Percentiles rank a stretch among this genome's conserved stretches.
Conservation (phyloP, 2,888 invertebrate species). For the Melanotus villosus region DNA sequence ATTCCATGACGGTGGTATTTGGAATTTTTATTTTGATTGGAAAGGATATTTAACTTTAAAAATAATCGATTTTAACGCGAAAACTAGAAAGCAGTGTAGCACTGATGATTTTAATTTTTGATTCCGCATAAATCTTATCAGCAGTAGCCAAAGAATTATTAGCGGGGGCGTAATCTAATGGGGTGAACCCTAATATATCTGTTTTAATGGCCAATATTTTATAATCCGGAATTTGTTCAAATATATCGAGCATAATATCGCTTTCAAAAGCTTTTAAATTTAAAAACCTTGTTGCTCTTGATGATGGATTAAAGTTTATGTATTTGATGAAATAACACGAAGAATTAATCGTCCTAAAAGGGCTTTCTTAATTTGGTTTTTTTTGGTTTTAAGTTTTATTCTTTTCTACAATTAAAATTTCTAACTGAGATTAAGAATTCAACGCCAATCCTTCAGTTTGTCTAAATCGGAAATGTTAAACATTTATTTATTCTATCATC, state of each 20-base stretch:
- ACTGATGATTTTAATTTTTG: slow-evolving; percentile 20
- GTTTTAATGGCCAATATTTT: slow-evolving; percentile 27
- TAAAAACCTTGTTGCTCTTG: neutral
- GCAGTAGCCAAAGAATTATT: slow-evolving; percentile 31
- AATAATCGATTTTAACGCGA: too few species aligned
- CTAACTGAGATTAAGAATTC: too few species aligned
- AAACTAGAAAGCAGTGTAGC: too few species aligned
- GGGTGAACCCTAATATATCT: slow-evolving; percentile 36
- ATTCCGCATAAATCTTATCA: slow-evolving; percentile 33
- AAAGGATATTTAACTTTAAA: too few species aligned
- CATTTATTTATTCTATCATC: too few species aligned
- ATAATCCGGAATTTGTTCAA: slow-evolving; percentile 36
- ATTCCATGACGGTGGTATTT: too few species aligned
- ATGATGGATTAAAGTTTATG: slow-evolving; percentile 7
- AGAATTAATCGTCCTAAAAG: neutral
- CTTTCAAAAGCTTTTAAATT: slow-evolving; percentile 1
- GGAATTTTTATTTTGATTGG: too few species aligned
- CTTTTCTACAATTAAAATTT: too few species aligned
- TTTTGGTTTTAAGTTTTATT: too few species aligned
- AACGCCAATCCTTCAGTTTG: too few species aligned
- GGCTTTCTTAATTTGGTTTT: too few species aligned
- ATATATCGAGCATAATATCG: slow-evolving; percentile 13
- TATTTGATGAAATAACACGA: slow-evolving; percentile 13
- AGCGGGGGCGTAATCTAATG: slow-evolving; percentile 33
- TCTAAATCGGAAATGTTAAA: too few species aligned